Conservation (phyloP, 1,140 invertebrate genomes). For the Paraescarpia echinospica region DNA sequence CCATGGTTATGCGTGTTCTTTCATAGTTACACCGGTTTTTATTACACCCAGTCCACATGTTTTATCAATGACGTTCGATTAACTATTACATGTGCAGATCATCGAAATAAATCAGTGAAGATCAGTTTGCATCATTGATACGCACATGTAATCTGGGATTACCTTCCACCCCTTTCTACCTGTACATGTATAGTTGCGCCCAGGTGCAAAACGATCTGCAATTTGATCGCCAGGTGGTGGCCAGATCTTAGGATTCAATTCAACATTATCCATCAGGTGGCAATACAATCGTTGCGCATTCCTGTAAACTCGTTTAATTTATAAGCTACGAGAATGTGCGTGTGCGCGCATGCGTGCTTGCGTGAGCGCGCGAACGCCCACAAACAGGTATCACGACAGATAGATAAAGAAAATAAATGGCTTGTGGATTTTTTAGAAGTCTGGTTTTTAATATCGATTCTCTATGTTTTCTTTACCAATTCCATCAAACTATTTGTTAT, state of each 20-base stretch:
- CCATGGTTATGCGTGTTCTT: not conserved
- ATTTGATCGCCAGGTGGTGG: not conserved
- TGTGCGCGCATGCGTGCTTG: too few relatives aligned
- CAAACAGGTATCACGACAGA: too few relatives aligned
- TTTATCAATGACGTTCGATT: not conserved
- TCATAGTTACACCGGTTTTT: not conserved
- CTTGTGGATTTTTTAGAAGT: too few relatives aligned
- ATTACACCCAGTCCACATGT: not conserved
- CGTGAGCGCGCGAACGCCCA: too few relatives aligned
- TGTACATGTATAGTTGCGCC: not conserved
- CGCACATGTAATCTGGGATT: not conserved
- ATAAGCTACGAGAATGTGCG: too few relatives aligned
- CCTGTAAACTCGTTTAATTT: too few relatives aligned
- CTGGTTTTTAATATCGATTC: too few relatives aligned
- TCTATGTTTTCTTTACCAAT: too few relatives aligned
- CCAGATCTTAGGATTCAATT: not conserved
- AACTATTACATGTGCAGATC: not conserved
- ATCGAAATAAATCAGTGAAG: not conserved
- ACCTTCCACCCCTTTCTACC: slow-evolving; percentile 3
- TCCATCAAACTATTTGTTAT: too few relatives aligned
- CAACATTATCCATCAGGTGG: not conserved
- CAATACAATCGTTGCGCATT: not conserved
- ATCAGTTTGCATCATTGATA: not conserved
- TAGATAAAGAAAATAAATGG: too few relatives aligned
- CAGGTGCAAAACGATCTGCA: not conserved